phyloP scores from a whole-genome alignment of 2,888 invertebrate genomes.

The Danaus chrysippus region DNA sequence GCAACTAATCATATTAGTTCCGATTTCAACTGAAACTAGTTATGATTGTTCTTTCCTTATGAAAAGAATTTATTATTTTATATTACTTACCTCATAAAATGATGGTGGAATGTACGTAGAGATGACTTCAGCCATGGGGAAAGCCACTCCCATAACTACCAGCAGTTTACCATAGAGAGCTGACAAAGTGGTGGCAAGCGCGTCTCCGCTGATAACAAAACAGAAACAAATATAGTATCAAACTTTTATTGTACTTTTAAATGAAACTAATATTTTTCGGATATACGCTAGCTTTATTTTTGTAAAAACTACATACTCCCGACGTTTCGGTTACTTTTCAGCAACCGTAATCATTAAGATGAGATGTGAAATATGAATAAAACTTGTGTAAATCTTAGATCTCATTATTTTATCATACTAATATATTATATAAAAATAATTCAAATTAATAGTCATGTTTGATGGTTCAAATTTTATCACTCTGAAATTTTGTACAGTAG shows the following conservation, averaged over 20 bases:
- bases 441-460: background rate
- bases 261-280: too few species aligned
- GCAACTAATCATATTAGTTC: too few species aligned
- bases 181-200: constrained; percentile 92
- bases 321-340: too few species aligned
- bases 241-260: background rate
- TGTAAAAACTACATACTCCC: too few species aligned
- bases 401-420: too few species aligned
- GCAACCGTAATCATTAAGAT: too few species aligned
- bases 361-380: too few species aligned
- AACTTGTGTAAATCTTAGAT: too few species aligned
- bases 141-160: constrained; percentile 96
- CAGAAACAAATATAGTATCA: background rate
- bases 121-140: constrained; percentile 97
- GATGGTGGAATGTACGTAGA: constrained; percentile 96
- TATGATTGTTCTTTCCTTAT: too few species aligned
- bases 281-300: too few species aligned
- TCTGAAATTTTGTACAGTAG: constrained; percentile 8
- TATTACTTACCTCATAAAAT: constrained; percentile 88
- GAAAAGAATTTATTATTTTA: too few species aligned
- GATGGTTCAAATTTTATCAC: background rate
- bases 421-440: constrained; percentile 2
- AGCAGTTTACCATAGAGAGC: constrained; percentile 95
- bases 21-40: too few species aligned
- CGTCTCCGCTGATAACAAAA: constrained; percentile 83